Evolutionary conservation across 2,888 invertebrate genomes (phyloP).

Genomic region (Brachypalpus laphriformis): DNA sequence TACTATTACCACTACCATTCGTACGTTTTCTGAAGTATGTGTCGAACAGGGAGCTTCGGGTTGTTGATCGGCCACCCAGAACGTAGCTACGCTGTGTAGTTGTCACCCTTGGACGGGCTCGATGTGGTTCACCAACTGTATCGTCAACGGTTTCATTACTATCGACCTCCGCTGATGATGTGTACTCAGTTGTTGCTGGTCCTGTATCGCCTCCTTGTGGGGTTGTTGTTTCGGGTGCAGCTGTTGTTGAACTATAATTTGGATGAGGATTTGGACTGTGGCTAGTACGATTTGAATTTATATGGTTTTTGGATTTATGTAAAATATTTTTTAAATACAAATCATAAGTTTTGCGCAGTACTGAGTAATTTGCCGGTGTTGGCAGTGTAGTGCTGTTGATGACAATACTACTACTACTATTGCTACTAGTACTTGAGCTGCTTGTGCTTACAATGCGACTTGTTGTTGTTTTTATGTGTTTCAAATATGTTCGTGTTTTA

Average conservation of each 20-base stretch:
- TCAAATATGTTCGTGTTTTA: constrained; percentile 70
- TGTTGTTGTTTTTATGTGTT: constrained; percentile 79
- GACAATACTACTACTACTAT: constrained; percentile 53
- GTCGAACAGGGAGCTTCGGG: constrained; percentile 79
- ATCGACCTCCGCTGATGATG: constrained; percentile 39
- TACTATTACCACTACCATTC: constrained; percentile 62
- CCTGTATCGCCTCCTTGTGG: constrained; percentile 63
- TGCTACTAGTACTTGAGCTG: constrained; percentile 54
- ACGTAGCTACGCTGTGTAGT: constrained; percentile 74
- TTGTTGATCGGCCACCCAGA: constrained; percentile 75
- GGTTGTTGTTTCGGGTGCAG: constrained; percentile 73
- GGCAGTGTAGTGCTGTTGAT: constrained; percentile 48
- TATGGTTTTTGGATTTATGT: constrained; percentile 62
- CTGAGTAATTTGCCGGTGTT: constrained; percentile 56
- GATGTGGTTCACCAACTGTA: constrained; percentile 22
- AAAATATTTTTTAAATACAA: constrained; percentile 78
- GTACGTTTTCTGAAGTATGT: constrained; percentile 81
- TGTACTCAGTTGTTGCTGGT: constrained; percentile 18
- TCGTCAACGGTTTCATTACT: constrained; percentile 62
- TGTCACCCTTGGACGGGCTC: constrained; percentile 17
- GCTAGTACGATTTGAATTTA: constrained; percentile 67
- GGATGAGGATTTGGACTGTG: constrained; percentile 66
- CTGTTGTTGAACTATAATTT: constrained; percentile 71
- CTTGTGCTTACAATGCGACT: constrained; percentile 77
- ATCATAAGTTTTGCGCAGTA: constrained; percentile 81